Percentiles rank a stretch among this genome's conserved stretches.
These are phyloP conservation scores for Limnephilus auricula DNA, from an alignment of 2,888 invertebrate genomes.

Conservation along the genomic window DNA sequence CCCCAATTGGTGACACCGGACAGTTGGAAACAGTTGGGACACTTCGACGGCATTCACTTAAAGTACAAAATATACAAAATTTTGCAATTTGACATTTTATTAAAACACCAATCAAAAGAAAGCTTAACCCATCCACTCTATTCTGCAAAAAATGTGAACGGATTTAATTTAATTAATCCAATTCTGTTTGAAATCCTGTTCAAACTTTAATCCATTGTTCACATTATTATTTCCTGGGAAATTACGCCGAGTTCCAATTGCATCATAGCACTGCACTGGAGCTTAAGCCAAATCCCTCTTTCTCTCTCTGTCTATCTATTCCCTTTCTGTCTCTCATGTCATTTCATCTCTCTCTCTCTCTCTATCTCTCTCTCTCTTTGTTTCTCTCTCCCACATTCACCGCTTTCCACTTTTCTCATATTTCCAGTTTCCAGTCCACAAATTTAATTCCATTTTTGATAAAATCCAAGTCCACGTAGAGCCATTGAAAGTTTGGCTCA, in stretches of 20 bases:
- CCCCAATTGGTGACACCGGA: too few relatives aligned
- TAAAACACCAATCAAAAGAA: background rate
- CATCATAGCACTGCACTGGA: background rate
- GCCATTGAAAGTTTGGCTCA: background rate
- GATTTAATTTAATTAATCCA: background rate
- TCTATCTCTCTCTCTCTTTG: background rate
- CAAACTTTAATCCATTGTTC: background rate
- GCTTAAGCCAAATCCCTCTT: background rate
- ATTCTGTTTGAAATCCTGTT: background rate
- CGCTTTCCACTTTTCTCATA: background rate
- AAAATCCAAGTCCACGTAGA: background rate
- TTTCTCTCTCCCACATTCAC: background rate
- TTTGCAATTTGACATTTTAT: background rate
- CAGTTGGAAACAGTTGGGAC: too few relatives aligned
- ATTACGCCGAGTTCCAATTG: background rate
- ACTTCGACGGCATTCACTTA: too few relatives aligned
- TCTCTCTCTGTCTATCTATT: background rate
- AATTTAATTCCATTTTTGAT: background rate
- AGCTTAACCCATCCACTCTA: background rate
- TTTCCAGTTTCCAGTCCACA: background rate
- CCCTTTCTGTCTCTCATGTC: background rate
- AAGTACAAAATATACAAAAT: too few relatives aligned
- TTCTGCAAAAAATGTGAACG: background rate
- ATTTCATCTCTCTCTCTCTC: background rate
- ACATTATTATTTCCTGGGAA: background rate